Evolutionary conservation across 2,113 vertebrate genomes (phyloP), one percentile per base, ranked within the genome.

Genomic region (Podarcis cretensis): DNA sequence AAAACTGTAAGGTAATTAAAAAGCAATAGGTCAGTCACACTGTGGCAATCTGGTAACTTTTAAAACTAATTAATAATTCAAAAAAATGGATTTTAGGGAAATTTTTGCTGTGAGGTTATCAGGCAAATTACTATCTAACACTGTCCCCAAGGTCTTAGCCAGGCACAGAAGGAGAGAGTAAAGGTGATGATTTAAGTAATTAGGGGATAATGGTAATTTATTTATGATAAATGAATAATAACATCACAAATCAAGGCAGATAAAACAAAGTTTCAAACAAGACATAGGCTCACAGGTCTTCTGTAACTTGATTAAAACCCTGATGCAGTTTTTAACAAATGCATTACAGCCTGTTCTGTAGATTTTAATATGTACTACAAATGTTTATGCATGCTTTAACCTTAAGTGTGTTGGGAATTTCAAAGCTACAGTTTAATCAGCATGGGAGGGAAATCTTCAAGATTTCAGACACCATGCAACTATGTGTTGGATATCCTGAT

Each of bases 61-160:
- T 90, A 92, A 95, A 95, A 96, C 93, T 95, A 93, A 95, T 96
- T 96, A 97, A 96, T 96, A 95, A 96, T 96, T 95, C 73, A 94
- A 96, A 94, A 93, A 83, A 93, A 93, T 92, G 32, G 84, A 94
- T 59, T 94, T 93, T 25, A 91, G 87, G 85, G 84, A 86, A 92
- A 40, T 87, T 90, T 94, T 92, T 92, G 57, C 87, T 37, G 82
- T 40, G 90, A 81, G 76, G 71, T 54, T 69, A 69, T 91, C 89
- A 93, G 63, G 87, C 57, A 87, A 40, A 88, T 0, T 0, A 87
- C 5, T 6, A 16, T 5, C 0, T 68, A 84, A 66, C 76, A 69
- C 80, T 18, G 89, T 90, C 88, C 77, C 84, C 84, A 94, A 94
- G 89, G 85, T 95, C 90, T 93, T 89, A 75, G 66, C 4, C 20